Percentiles rank a stretch among this genome's conserved stretches.
Conservation (phyloP, 1,140 invertebrate genomes). For the Dreissena rostriformis region DNA sequence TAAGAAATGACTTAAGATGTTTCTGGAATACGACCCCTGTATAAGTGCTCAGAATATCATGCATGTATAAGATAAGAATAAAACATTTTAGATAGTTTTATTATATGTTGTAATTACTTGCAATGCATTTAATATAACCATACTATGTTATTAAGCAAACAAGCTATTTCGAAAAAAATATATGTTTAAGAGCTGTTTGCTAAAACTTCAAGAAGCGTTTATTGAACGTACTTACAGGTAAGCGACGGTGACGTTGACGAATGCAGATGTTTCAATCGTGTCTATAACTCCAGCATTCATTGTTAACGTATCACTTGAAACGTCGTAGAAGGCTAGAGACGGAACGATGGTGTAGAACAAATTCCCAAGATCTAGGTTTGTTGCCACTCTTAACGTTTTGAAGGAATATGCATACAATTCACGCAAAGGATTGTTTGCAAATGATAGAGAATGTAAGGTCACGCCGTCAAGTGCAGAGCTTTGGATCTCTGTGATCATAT, state of each 20-base stretch:
- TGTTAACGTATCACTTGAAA: background rate
- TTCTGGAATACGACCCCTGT: no score
- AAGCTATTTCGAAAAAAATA: no score
- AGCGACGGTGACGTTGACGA: background rate
- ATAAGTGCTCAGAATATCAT: no score
- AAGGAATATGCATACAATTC: slow-evolving; percentile 25
- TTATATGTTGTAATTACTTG: no score
- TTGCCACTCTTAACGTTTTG: background rate
- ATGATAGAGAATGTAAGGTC: background rate
- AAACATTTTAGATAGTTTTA: no score
- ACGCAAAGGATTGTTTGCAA: slow-evolving; percentile 24
- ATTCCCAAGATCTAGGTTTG: background rate
- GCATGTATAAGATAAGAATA: no score
- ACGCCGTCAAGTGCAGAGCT: slow-evolving; percentile 20
- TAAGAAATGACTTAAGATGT: no score
- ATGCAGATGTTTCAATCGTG: slow-evolving; percentile 11
- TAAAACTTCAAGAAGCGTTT: no score
- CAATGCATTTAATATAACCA: no score
- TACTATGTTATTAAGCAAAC: no score
- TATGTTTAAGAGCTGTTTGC: no score
- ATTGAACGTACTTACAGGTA: slow-evolving; percentile 16
- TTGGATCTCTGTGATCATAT: slow-evolving; percentile 25
- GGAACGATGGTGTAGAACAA: slow-evolving; percentile 12
- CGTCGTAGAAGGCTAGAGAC: slow-evolving; percentile 1
- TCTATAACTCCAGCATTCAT: background rate